Evolutionary conservation across 2,888 invertebrate genomes (phyloP).

Genomic region (Dexiosoma caninum): DNA sequence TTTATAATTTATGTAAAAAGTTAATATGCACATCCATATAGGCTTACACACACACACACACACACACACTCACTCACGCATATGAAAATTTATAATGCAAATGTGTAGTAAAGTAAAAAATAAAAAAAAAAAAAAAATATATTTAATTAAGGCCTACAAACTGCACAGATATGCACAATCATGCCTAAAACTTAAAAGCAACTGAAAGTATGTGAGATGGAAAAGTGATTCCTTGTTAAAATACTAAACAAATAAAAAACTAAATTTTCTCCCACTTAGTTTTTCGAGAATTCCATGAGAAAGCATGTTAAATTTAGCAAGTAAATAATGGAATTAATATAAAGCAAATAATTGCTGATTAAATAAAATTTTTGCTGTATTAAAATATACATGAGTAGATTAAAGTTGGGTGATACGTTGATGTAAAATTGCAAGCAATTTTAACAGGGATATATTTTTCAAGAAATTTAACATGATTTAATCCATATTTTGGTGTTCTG

Average conservation of each 20-base stretch:
- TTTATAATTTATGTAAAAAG: slow-evolving; percentile 61
- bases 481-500: no score
- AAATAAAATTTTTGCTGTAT: not conserved
- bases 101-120: no score
- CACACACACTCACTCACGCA: not conserved
- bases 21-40: slow-evolving; percentile 32
- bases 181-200: slow-evolving; percentile 22
- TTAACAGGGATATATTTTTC: no score
- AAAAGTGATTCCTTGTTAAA: slow-evolving; percentile 16
- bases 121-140: slow-evolving; percentile 5
- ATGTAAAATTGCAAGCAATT: no score
- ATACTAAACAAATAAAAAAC: not conserved
- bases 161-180: slow-evolving; percentile 36
- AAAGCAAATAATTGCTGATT: slow-evolving; percentile 17
- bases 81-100: not conserved
- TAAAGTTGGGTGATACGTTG: no score
- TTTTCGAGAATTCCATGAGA: not conserved
- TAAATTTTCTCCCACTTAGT: not conserved
- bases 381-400: not conserved
- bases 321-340: slow-evolving; percentile 16
- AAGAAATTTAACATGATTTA: no score
- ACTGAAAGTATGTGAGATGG: slow-evolving; percentile 32
- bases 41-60: not conserved
- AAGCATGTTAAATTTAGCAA: slow-evolving; percentile 6
- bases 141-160: slow-evolving; percentile 47